phyloP scores from a whole-genome alignment of 2,888 invertebrate genomes.

The Liodrosophila aerea region DNA sequence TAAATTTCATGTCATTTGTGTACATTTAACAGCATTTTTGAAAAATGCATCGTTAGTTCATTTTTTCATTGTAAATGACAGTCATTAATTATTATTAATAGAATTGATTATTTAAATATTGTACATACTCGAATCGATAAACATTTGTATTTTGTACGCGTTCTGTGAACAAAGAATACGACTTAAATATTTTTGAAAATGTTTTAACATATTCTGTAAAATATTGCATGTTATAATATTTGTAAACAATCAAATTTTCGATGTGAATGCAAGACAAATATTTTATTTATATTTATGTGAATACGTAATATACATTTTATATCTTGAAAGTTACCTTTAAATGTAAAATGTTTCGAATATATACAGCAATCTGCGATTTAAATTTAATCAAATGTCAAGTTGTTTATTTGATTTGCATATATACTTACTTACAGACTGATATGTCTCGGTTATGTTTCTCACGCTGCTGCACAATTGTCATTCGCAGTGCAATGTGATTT shows the following conservation, averaged over 20 bases:
- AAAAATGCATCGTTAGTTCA: constrained; percentile 41
- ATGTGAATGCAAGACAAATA: constrained; percentile 7
- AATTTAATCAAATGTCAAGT: constrained; percentile 23
- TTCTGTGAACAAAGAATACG: constrained; percentile 7
- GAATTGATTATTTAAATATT: constrained; percentile 9
- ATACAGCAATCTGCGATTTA: constrained; percentile 11
- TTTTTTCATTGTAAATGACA: constrained; percentile 17
- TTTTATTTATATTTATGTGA: constrained; percentile 16
- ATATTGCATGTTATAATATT: constrained; percentile 35
- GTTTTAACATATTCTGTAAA: constrained; percentile 27
- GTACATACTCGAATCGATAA: constrained; percentile 15
- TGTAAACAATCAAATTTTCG: constrained; percentile 23
- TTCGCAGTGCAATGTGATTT: constrained; percentile 23
- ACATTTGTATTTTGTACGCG: not conserved
- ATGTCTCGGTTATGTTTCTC: constrained; percentile 25
- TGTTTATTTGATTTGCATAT: no score
- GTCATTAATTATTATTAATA: constrained; percentile 8
- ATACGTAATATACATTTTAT: constrained; percentile 14
- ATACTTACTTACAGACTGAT: no score
- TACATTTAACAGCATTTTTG: constrained; percentile 38
- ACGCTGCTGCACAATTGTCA: constrained; percentile 30
- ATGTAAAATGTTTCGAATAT: not conserved
- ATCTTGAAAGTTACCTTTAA: not conserved
- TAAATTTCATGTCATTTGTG: constrained; percentile 17
- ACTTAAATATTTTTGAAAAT: constrained; percentile 23